Conservation (phyloP, 1,140 invertebrate species). For the Aphelenchoides besseyi region DNA sequence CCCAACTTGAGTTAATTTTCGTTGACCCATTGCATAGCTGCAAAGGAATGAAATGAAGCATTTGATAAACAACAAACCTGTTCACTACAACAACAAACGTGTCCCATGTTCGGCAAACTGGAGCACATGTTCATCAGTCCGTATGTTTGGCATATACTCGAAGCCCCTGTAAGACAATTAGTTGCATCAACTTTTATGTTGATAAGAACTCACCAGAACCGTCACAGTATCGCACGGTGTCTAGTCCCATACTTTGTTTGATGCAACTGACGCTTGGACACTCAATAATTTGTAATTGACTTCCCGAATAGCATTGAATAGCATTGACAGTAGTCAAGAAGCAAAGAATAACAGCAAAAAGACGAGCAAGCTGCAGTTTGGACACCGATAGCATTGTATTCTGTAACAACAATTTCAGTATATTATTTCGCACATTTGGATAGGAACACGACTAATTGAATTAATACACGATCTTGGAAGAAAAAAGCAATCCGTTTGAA, state of each 20-base stretch:
- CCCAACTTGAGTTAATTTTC: too few species aligned
- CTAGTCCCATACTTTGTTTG: constrained; percentile 57
- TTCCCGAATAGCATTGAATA: constrained; percentile 57
- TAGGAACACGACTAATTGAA: too few species aligned
- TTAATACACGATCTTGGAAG: too few species aligned
- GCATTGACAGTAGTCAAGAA: background rate
- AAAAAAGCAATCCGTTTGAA: too few species aligned
- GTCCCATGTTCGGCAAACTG: constrained; percentile 54
- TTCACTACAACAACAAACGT: constrained; percentile 58
- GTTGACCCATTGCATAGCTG: too few species aligned
- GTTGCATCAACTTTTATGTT: too few species aligned
- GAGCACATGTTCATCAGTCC: constrained; percentile 54
- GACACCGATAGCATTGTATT: too few species aligned
- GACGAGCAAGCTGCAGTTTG: background rate
- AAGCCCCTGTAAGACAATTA: too few species aligned
- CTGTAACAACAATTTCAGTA: too few species aligned
- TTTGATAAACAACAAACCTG: too few species aligned
- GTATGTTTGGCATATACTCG: constrained; percentile 59
- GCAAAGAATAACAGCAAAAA: background rate
- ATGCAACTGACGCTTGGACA: constrained; percentile 57
- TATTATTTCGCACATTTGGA: too few species aligned
- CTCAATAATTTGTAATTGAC: constrained; percentile 60
- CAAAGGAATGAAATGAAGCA: too few species aligned
- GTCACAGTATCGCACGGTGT: constrained; percentile 61
- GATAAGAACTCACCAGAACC: constrained; percentile 55